Evolutionary conservation across 1,140 invertebrate species (phyloP), one percentile per base, ranked within the genome.

Genomic region (Latrodectus geometricus): DNA sequence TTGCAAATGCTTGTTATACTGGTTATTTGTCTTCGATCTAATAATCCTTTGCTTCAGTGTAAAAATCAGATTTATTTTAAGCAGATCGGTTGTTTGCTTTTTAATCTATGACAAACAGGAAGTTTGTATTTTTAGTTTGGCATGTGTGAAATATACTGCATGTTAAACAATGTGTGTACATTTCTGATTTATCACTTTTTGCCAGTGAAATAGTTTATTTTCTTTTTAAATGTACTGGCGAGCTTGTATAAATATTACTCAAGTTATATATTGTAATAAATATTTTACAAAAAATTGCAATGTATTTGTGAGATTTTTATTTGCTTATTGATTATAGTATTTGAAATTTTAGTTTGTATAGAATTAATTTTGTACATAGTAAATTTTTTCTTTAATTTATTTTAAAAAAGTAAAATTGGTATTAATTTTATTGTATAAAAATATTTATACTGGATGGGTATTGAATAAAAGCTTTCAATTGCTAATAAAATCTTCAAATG

Each of bases 251-350:
- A 74, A 86, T 76, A 76, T 86, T 77, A 86, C 76, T 86, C 83
- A 86, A 86, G 83, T 76, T 86, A 86, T 86, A 86, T 86, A 86
- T 86, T 86, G 83, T 86, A 86, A 86, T 86, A 86, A 77, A 78
- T 72, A 86, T 86, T 86, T 86, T 86, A 86, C 73, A 86, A 86
- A 86, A n/a, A 86, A n/a, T 23, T 56, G 9, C 14, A 48, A 70
- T 70, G 11, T 23, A 70, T 70, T 70, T 70, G 56, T 15, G n/a
- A 35, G 35, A 35, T 35, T 35, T 35, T 35, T 35, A 35, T 35
- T 35, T 35, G 35, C 35, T 35, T 35, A 35, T 35, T 35, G 5
- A 35, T 35, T 35, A 35, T 35, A 35, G 35, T 35, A 35, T 35
- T 5, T 35, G 35, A 35, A 35, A 35, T 35, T 35, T 35, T 35